A percentile compares a stretch with the other conserved stretches of the same genome.
These are phyloP conservation scores for Rhinogobius similis DNA, from an alignment of 2,113 vertebrate species.

Conservation along the genomic window DNA sequence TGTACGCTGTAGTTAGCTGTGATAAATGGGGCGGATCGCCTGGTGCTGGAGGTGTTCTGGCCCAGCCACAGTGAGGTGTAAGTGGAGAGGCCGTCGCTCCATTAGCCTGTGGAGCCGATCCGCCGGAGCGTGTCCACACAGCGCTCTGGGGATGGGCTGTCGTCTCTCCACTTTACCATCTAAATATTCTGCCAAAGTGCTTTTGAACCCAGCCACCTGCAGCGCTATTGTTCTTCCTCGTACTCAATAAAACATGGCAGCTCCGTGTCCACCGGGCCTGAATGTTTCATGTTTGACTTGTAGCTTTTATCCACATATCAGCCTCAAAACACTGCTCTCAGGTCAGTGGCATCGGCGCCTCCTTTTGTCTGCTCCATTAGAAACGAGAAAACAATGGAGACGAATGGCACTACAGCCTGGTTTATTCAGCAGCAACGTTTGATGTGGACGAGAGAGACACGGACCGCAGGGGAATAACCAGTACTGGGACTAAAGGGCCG, in stretches of 20 bases:
- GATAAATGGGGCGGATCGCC: background rate
- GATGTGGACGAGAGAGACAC: background rate
- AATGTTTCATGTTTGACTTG: conserved; percentile 75
- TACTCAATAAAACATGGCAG: conserved; percentile 77
- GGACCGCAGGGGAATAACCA: background rate
- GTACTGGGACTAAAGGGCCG: background rate
- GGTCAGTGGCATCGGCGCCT: conserved; percentile 62
- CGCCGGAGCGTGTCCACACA: conserved; percentile 55
- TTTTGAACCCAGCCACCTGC: conserved; percentile 60
- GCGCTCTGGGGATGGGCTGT: conserved; percentile 46
- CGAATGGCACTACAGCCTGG: conserved; percentile 17
- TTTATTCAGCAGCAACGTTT: background rate
- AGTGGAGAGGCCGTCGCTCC: conserved; percentile 52
- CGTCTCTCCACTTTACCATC: conserved; percentile 14
- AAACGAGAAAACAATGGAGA: conserved; percentile 39
- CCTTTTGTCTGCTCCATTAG: conserved; percentile 64
- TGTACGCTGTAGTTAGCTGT: background rate
- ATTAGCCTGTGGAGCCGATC: conserved; percentile 67
- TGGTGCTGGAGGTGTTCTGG: background rate
- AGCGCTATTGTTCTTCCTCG: conserved; percentile 63
- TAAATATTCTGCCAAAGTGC: conserved; percentile 39
- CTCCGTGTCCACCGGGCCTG: conserved; percentile 51
- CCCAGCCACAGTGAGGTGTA: conserved; percentile 42
- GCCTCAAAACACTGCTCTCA: conserved; percentile 51
- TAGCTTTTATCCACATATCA: conserved; percentile 70